Base-by-base conservation (phyloP, 1,140 invertebrate genomes). In the Magallana gigas region DNA sequence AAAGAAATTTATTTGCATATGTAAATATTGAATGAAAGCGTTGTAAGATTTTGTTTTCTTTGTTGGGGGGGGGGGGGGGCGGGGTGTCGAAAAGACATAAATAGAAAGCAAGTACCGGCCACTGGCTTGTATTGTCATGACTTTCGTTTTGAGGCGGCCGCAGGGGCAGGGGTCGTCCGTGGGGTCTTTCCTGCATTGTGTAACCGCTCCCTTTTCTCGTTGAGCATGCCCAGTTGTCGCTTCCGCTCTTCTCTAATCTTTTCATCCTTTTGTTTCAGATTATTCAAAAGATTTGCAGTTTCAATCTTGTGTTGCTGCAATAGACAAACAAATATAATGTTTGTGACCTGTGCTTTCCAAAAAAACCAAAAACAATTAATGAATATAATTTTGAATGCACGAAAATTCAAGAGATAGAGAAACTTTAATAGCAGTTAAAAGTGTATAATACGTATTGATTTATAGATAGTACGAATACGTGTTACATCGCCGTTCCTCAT, bases 221-320 rank as follows among this genome's bases (percentile, higher is more conserved):
- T 90, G 16, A 94, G 85, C 29, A 92, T 56, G 12, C 91, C 90
- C 68, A 93, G 85, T 84, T 94, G 94, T 57, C 93, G 86, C 80
- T 89, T 89, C 9, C 92, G 60, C 68, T 94, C 94, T 9, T 92
- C 89, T 48, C 81, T 87, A 12, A 92, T 83, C 62, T 91, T 90
- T 81, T 92, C 89, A 85, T 93, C 90, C n/a, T 88, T 89, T 59
- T 93, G 92, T 1, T 91, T 90, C 18, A 93, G 87, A 8, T 90
- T 90, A 68, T 90, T 87, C 14, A 94, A 85, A 9, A 94, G 87
- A 71, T 93, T 90, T 57, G 90, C 91, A 0, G 92, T 92, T 82
- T 94, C 93, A 1, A 91, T 82, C n/a, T 91, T 86, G 18, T 93
- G 92, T 23, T 90, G 86, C 90, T 92, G 87, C 11, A 88, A 89